Evolutionary conservation across 2,888 invertebrate species (phyloP).

Genomic region (Agrotis puta): DNA sequence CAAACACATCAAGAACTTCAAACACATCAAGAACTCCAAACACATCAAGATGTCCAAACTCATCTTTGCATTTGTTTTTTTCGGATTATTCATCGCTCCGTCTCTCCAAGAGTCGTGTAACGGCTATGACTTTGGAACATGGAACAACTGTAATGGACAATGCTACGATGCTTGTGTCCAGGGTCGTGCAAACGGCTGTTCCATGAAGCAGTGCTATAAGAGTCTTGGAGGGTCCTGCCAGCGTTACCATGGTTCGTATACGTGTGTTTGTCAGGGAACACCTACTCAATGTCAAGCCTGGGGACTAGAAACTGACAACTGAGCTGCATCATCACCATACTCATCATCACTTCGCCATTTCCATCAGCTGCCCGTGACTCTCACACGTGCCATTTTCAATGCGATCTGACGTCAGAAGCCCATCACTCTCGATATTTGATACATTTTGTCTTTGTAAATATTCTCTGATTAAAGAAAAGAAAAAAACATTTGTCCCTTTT

Average conservation of each 20-base stretch:
- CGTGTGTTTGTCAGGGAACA: slow-evolving; percentile 23
- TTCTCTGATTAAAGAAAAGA: too few species aligned
- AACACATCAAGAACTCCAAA: background rate
- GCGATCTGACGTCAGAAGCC: too few species aligned
- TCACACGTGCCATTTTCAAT: too few species aligned
- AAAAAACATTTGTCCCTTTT: too few species aligned
- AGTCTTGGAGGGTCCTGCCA: slow-evolving; percentile 17
- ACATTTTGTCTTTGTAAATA: too few species aligned
- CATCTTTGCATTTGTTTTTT: background rate
- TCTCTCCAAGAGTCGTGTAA: slow-evolving; percentile 31
- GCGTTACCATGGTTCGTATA: background rate
- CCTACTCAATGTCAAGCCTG: slow-evolving; percentile 1
- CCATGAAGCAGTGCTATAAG: slow-evolving; percentile 18
- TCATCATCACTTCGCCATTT: too few species aligned
- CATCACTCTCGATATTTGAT: too few species aligned
- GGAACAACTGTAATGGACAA: slow-evolving; percentile 25
- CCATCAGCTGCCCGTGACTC: too few species aligned
- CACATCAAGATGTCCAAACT: slow-evolving; percentile 14
- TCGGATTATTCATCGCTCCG: slow-evolving; percentile 10
- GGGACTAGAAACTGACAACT: background rate
- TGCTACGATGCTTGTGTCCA: slow-evolving; percentile 18
- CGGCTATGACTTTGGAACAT: slow-evolving; percentile 33
- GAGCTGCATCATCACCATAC: too few species aligned
- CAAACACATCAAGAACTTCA: background rate
- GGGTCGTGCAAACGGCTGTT: slow-evolving; percentile 25